These are phyloP conservation scores for Hypocryptadius cinnamomeus DNA, from an alignment of 2,113 vertebrate species.

Conservation along the genomic window DNA sequence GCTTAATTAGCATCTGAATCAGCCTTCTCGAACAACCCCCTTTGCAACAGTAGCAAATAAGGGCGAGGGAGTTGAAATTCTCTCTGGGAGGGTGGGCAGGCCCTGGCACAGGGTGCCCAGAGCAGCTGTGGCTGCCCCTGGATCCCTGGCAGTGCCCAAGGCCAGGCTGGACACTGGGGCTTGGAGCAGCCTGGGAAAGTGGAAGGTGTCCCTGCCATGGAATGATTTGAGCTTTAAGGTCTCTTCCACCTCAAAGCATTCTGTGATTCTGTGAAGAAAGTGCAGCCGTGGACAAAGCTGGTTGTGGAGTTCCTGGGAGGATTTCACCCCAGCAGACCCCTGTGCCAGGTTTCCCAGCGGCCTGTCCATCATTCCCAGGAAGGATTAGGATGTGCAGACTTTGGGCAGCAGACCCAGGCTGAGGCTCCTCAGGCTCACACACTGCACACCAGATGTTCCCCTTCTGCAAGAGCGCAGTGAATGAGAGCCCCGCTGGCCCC, in stretches of 20 bases:
- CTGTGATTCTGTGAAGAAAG: not conserved
- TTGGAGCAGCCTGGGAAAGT: not conserved
- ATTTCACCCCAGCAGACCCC: not conserved
- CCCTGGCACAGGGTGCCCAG: not conserved
- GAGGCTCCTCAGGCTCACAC: not conserved
- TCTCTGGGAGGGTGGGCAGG: not conserved
- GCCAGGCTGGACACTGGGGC: not conserved
- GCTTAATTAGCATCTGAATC: slow-evolving; percentile 64
- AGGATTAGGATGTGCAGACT: not conserved
- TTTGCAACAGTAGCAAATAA: slow-evolving; percentile 24
- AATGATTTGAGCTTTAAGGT: not conserved
- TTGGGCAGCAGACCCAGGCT: not conserved
- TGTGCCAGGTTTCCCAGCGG: accelerated
- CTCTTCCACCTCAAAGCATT: not conserved
- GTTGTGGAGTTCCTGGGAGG: not conserved
- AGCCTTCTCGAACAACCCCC: slow-evolving; percentile 26
- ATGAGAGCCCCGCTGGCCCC: accelerated
- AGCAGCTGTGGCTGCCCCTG: not conserved
- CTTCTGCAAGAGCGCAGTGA: not conserved
- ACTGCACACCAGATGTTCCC: not conserved
- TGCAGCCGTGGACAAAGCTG: not conserved
- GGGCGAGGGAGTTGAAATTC: not conserved
- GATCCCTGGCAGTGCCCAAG: not conserved
- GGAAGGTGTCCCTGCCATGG: not conserved
- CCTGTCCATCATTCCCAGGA: not conserved